Base-by-base conservation (phyloP, 53 echinoderm and acorn worm species). In the Pentamera pediparva region DNA sequence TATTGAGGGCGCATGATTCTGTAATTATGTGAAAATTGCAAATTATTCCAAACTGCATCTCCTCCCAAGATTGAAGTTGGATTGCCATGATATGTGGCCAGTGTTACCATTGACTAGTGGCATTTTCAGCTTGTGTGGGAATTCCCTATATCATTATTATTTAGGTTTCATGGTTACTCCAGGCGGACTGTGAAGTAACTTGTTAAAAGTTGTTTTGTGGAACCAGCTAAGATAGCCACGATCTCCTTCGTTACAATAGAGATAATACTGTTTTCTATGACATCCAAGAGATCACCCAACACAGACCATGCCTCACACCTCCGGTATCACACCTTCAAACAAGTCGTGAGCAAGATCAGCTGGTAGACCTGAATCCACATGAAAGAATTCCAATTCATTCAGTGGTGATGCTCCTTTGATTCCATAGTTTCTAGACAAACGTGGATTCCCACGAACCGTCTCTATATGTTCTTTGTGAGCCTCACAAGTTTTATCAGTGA, bases 311-410 rank as follows among this genome's bases (percentile, higher is more conserved):
- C 30, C 6, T 6, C 29, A n/a, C 8, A 45, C 57, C 61, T 39
- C 19, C 50, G 20, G 41, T 1, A 25, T 30, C 61, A 19, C 26
- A 18, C 62, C 43, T 31, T 18, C 32, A 58, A n/a, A n/a, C n/a
- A n/a, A n/a, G n/a, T n/a, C n/a, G n/a, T n/a, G n/a, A n/a, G n/a
- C n/a, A n/a, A n/a, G 45, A 38, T 18, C 63, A 59, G 77, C 61
- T 27, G 77, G 77, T 15, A 62, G 32, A 12, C 63, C 77, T 39
- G 61, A 61, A 41, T 61, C 59, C 2, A 77, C 40, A 40, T 77
- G 77, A 37, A 58, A 77, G 48, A n/a, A n/a, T n/a, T n/a, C n/a
- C n/a, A n/a, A n/a, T n/a, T n/a, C n/a, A n/a, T n/a, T n/a, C n/a
- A n/a, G 17, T 47, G 17, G 22, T 1, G 77, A 62, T 30, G 32